Percentiles rank a stretch among this genome's conserved stretches.
Evolutionary conservation across 2,888 invertebrate species (phyloP).

Genomic region (Stenodema calcarata): DNA sequence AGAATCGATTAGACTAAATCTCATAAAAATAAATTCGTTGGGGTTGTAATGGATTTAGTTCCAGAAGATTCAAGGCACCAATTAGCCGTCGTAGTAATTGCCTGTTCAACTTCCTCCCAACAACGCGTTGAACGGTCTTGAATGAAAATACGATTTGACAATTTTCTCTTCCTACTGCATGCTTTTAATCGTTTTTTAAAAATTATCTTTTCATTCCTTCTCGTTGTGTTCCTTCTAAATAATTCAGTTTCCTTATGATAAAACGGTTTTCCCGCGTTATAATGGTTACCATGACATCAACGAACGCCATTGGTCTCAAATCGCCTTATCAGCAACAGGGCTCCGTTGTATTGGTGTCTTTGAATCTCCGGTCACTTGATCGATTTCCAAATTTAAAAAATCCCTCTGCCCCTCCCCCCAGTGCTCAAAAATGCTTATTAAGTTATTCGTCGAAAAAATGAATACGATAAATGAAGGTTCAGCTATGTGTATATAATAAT

Average conservation of each 20-base stretch:
- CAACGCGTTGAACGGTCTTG: background rate
- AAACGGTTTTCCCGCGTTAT: background rate
- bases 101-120: background rate
- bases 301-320: background rate
- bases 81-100: background rate
- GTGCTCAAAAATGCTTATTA: conserved; percentile 41
- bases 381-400: background rate
- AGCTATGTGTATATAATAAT: conserved; percentile 3
- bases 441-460: background rate
- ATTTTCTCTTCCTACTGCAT: background rate
- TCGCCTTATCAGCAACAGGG: background rate
- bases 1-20: background rate
- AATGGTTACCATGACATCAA: background rate
- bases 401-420: background rate
- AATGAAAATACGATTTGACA: background rate
- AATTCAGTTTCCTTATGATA: background rate
- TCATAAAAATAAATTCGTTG: background rate
- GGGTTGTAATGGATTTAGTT: background rate
- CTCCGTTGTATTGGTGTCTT: background rate
- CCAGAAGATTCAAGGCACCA: background rate
- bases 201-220: background rate
- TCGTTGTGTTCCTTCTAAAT: background rate
- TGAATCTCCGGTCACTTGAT: background rate
- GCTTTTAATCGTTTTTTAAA: background rate
- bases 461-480: conserved; percentile 3